phyloP scores from a whole-genome alignment of 2,797 vertebrate species.

The Atherinosoma microstoma region DNA sequence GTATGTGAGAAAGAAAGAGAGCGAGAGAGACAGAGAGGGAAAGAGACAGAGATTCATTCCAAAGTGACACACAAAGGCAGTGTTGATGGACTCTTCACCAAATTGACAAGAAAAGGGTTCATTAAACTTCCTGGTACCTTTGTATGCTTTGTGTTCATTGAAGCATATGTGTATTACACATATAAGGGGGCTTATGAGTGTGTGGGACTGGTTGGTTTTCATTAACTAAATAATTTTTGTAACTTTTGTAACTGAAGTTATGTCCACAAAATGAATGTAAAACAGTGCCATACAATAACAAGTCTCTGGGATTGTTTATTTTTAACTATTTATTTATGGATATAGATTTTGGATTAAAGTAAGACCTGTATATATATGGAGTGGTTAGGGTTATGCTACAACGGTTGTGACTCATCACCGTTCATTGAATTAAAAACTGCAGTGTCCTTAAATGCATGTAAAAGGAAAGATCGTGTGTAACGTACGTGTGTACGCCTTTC shows the following conservation, averaged over 20 bases:
- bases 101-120: constrained; percentile 38
- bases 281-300: background rate
- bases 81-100: constrained; percentile 22
- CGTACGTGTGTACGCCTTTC: background rate
- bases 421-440: background rate
- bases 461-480: background rate
- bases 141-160: background rate
- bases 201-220: background rate
- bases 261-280: background rate
- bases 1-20: background rate
- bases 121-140: constrained; percentile 9
- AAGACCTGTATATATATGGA: background rate
- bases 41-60: constrained; percentile 27
- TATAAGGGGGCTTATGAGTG: background rate
- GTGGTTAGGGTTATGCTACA: background rate
- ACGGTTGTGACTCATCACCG: background rate
- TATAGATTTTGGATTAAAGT: background rate
- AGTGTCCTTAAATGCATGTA: background rate
- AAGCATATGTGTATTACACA: background rate
- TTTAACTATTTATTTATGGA: background rate
- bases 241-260: background rate
- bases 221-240: background rate
- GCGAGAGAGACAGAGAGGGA: too few species aligned
- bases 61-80: constrained; percentile 8
- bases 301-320: background rate